Evolutionary conservation across 2,797 vertebrate genomes (phyloP), one percentile per base, ranked within the genome.

Genomic region (Protosalanx chinensis): DNA sequence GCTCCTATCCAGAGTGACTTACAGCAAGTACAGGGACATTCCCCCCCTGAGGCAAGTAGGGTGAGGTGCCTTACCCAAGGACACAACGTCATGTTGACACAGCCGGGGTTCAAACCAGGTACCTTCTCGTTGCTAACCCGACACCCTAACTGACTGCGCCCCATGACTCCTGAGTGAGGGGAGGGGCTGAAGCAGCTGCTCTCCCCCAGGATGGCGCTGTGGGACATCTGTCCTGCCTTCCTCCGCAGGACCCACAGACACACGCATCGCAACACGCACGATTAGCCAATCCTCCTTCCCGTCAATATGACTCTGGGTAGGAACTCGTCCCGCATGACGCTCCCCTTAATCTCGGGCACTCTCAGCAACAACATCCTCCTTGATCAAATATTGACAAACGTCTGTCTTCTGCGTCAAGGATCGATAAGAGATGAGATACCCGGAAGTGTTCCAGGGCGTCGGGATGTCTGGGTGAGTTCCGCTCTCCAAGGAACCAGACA

Each of bases 181-280:
- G 72, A 62, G 70, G 64, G 77, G 72, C 79, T 83, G 72, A 69
- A 57, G 74, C 82, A 82, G 83, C 81, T 84, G 81, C 77, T 30
- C 18, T 35, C 73, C 57, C 20, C 10, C 15, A 56, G 37, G 23
- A 58, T 15, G 23, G 18, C 74, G 62, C 8, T 30, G 51, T 53
- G 60, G 65, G 72, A 61, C 41, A 41, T 74, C 68, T 72, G 74
- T 60, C 59, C 10, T 62, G 61, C 72, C 72, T 71, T 61, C 65
- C 68, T 10, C 46, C 3, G 46, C 60, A 27, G 8, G 32, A 23
- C 32, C 6, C 30, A 58, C 61, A n/a, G n/a, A 35, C 32, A 53
- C 58, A 67, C 53, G 32, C 16, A 49, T 10, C 61, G n/a, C 15
- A 23, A 64, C 51, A 72, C 23, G 67, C 56, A 74, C 29, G 23